These are phyloP conservation scores for Notocelia uddmanniana DNA, from an alignment of 2,888 invertebrate species.

Conservation along the genomic window DNA sequence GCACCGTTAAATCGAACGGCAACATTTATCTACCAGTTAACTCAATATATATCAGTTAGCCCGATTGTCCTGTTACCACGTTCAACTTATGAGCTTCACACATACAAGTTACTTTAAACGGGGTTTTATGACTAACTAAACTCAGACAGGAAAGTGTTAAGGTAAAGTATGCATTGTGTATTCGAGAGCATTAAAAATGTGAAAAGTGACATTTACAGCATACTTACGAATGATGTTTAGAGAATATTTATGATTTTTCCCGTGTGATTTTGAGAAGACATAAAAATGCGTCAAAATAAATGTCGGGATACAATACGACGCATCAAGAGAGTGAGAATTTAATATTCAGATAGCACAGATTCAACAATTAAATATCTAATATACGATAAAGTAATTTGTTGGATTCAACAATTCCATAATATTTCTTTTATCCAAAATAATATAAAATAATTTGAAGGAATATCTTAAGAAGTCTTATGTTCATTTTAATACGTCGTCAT, in stretches of 20 bases:
- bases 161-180: conserved; percentile 15
- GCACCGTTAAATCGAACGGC: conserved; percentile 72
- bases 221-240: background rate
- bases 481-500: background rate
- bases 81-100: conserved; percentile 41
- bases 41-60: conserved; percentile 46
- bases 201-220: conserved; percentile 17
- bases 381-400: no score
- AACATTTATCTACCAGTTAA: conserved; percentile 71
- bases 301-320: background rate
- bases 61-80: conserved; percentile 33
- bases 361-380: no score
- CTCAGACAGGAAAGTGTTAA: background rate
- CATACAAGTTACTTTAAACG: conserved; percentile 25
- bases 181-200: conserved; percentile 1
- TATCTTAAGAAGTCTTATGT: background rate
- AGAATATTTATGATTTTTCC: conserved; percentile 1
- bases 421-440: no score
- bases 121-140: conserved; percentile 31
- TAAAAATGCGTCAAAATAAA: background rate
- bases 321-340: background rate
- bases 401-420: no score
- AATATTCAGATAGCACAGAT: background rate
- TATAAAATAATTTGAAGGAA: no score
- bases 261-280: conserved; percentile 7